These are phyloP conservation scores for Mugil cephalus DNA, from an alignment of 2,113 vertebrate species.

Conservation along the genomic window DNA sequence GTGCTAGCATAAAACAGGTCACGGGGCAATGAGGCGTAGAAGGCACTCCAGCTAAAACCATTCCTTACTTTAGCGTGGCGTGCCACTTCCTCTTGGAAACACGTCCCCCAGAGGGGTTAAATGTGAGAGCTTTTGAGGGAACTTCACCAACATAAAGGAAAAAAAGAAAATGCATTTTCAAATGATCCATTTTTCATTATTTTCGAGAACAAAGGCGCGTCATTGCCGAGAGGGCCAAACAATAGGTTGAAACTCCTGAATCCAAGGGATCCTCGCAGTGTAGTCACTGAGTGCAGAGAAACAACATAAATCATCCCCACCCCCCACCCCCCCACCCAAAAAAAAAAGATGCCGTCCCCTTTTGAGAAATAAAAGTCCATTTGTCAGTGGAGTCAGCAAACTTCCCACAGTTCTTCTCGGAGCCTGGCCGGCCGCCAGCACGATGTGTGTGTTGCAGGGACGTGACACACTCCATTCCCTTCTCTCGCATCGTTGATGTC, in stretches of 20 bases:
- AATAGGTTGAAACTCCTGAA: conserved; percentile 52
- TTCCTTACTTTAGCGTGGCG: conserved; percentile 16
- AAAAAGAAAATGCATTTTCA: conserved; percentile 38
- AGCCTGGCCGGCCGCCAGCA: conserved; percentile 67
- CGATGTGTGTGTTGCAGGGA: conserved; percentile 71
- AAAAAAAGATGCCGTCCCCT: conserved; percentile 56
- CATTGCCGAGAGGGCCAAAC: conserved; percentile 43
- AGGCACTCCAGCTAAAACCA: conserved; percentile 42
- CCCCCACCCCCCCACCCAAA: no score
- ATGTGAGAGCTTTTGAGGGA: conserved; percentile 25
- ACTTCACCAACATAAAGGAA: conserved; percentile 5
- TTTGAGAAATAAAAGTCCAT: conserved; percentile 70
- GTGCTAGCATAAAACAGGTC: conserved; percentile 62
- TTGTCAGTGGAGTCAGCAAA: conserved; percentile 77
- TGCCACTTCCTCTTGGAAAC: conserved; percentile 41
- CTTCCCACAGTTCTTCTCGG: conserved; percentile 64
- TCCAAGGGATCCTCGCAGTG: conserved; percentile 29
- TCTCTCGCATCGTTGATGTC: conserved; percentile 75
- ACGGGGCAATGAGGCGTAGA: conserved; percentile 50
- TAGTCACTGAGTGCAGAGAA: conserved; percentile 58
- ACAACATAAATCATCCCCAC: conserved; percentile 78
- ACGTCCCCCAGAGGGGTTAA: conserved; percentile 26
- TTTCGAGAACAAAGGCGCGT: conserved; percentile 56
- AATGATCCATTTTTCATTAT: conserved; percentile 58
- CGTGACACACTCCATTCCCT: conserved; percentile 75